phyloP scores from a whole-genome alignment of 2,113 vertebrate genomes.

The Bubo bubo region DNA sequence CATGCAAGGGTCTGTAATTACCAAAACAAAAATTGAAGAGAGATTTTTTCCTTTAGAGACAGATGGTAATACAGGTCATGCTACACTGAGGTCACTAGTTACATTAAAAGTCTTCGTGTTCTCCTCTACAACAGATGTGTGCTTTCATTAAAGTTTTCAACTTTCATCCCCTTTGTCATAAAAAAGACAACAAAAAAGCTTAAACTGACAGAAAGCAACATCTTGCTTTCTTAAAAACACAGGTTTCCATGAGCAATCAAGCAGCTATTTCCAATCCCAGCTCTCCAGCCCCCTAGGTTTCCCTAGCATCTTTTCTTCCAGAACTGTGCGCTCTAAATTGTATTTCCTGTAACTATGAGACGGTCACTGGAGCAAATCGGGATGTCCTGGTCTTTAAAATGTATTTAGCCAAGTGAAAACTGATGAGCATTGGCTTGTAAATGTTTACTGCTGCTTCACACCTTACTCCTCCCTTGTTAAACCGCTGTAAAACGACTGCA shows the following conservation, averaged over 20 bases:
- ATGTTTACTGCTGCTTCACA: background rate
- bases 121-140: background rate
- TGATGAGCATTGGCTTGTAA: background rate
- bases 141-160: background rate
- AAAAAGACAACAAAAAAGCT: background rate
- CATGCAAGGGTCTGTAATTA: background rate
- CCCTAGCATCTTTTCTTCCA: background rate
- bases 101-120: background rate
- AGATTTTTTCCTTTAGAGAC: background rate
- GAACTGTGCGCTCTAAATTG: background rate
- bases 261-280: background rate
- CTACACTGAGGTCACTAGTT: background rate
- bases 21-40: background rate
- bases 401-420: slow-evolving; percentile 26
- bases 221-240: background rate
- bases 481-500: background rate
- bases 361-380: background rate
- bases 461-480: background rate
- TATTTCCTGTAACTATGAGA: background rate
- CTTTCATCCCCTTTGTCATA: background rate
- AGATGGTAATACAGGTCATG: background rate
- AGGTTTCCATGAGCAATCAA: background rate
- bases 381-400: slow-evolving; percentile 10
- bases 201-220: background rate
- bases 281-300: background rate